Conservation (phyloP, 2,797 vertebrate species). For the Nyctibius grandis region DNA sequence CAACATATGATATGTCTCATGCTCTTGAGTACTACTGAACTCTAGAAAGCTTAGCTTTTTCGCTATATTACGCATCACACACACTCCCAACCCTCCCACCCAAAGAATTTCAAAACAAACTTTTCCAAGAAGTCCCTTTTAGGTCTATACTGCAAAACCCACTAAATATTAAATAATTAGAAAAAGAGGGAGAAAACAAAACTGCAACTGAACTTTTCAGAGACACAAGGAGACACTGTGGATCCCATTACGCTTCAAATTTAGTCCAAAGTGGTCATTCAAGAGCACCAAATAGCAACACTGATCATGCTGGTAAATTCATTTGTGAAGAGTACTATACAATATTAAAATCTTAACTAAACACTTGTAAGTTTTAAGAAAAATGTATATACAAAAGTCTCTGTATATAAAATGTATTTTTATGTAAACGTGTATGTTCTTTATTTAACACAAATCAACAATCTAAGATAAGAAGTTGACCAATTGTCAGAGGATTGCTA, state of each 20-base stretch:
- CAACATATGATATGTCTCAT: not conserved
- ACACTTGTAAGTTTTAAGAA: conserved; percentile 59
- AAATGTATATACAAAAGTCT: conserved; percentile 68
- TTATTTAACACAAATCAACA: conserved; percentile 50
- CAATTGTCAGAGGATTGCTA: not conserved
- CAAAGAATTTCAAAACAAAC: not conserved
- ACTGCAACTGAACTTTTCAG: not conserved
- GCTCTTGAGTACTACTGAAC: conserved; percentile 32
- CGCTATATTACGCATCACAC: not conserved
- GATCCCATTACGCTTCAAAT: conserved; percentile 20
- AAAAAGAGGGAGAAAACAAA: not conserved
- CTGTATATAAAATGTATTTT: conserved; percentile 64
- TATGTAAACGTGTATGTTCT: conserved; percentile 64
- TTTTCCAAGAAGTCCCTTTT: not conserved
- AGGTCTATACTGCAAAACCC: not conserved
- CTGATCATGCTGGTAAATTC: conserved; percentile 57
- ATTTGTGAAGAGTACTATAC: conserved; percentile 48
- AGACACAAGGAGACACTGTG: conserved; percentile 22
- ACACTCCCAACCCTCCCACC: not conserved
- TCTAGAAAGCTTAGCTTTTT: conserved; percentile 21
- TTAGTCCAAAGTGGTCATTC: conserved; percentile 30
- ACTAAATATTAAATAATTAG: not conserved
- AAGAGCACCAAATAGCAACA: conserved; percentile 62
- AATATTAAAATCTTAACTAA: conserved; percentile 63
- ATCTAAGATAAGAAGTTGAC: conserved; percentile 30